phyloP scores from a whole-genome alignment of 2,888 invertebrate species.

The Synanthedon tipuliformis region DNA sequence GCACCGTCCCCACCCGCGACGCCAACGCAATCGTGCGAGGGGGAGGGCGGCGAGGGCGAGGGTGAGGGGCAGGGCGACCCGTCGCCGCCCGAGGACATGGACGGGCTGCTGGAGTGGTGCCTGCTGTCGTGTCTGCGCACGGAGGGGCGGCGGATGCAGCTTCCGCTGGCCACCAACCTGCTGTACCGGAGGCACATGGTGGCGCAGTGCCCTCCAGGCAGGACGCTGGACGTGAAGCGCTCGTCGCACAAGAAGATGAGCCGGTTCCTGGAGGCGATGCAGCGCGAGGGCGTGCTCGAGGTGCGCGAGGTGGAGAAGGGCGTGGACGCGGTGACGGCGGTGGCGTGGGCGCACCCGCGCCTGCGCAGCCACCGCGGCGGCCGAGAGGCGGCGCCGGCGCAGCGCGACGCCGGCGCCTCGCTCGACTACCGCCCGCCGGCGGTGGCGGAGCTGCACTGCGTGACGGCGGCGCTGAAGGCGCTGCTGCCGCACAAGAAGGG shows the following conservation, averaged over 20 bases:
- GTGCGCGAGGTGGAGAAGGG: conserved; percentile 80
- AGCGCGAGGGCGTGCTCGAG: conserved; percentile 72
- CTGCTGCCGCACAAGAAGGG: conserved; percentile 73
- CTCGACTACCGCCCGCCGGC: conserved; percentile 53
- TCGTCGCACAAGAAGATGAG: conserved; percentile 90
- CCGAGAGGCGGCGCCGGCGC: conserved; percentile 6
- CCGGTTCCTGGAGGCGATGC: conserved; percentile 85
- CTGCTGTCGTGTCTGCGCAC: conserved; percentile 84
- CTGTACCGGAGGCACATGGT: conserved; percentile 79
- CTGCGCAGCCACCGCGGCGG: conserved; percentile 32
- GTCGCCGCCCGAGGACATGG: conserved; percentile 67
- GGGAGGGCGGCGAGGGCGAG: conserved; percentile 5
- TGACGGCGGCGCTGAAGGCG: conserved; percentile 75
- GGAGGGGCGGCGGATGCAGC: conserved; percentile 74
- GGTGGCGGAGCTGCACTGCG: conserved; percentile 76
- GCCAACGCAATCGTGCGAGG: background rate
- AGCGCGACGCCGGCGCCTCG: conserved; percentile 8
- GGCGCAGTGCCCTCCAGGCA: conserved; percentile 76
- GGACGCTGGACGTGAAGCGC: conserved; percentile 85
- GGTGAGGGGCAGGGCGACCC: conserved; percentile 16
- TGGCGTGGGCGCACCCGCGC: conserved; percentile 73
- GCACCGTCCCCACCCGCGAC: background rate
- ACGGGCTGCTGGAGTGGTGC: conserved; percentile 79
- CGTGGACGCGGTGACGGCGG: conserved; percentile 79
- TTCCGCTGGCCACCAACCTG: conserved; percentile 85